Percentiles rank a stretch among this genome's conserved stretches.
phyloP scores from a whole-genome alignment of 2,888 invertebrate species.

The Ophonus ardosiacus region DNA sequence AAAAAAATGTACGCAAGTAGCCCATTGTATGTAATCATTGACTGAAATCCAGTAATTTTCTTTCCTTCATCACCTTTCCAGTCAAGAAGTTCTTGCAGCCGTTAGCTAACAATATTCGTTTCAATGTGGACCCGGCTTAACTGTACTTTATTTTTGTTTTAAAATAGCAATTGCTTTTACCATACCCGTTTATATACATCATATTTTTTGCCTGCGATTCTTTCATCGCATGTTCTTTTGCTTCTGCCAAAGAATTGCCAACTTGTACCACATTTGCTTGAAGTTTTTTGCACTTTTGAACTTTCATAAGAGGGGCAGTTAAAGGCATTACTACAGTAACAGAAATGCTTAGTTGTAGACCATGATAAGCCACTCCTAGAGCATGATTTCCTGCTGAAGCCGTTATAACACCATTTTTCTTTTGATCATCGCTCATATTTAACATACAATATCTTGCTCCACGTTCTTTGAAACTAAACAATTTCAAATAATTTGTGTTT shows the following conservation, averaged over 20 bases:
- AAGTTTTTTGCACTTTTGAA: constrained; percentile 90
- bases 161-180: background rate
- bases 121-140: too few species aligned
- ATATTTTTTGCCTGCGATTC: constrained; percentile 84
- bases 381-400: constrained; percentile 98
- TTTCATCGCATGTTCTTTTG: constrained; percentile 87
- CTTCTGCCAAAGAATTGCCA: constrained; percentile 91
- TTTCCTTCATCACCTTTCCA: too few species aligned
- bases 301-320: constrained; percentile 97
- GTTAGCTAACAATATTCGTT: too few species aligned
- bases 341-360: constrained; percentile 79
- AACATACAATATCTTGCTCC: constrained; percentile 93
- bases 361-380: constrained; percentile 86
- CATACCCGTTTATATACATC: constrained; percentile 92
- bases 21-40: too few species aligned
- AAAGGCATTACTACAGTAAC: constrained; percentile 96
- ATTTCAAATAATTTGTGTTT: too few species aligned
- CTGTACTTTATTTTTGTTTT: too few species aligned
- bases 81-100: too few species aligned
- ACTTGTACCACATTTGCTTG: constrained; percentile 91
- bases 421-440: constrained; percentile 85
- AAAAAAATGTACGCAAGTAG: too few species aligned
- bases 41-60: too few species aligned
- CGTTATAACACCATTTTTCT: constrained; percentile 89
- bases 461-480: constrained; percentile 92